Conservation (phyloP, 2,113 vertebrate genomes). For the Dinomys branickii region DNA sequence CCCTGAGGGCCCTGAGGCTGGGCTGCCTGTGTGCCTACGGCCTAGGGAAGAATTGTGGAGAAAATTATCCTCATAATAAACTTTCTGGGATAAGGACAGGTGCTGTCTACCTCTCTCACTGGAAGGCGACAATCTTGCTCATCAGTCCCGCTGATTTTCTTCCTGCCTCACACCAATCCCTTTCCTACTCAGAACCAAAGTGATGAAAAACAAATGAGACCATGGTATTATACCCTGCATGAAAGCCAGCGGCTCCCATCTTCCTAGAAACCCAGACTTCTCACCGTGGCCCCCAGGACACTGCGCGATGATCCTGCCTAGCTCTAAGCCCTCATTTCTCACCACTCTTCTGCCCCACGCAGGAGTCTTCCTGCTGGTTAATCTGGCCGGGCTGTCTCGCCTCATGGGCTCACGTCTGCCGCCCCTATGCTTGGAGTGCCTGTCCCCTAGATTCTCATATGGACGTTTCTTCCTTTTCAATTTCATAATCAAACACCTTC, state of each 20-base stretch:
- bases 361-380: neutral
- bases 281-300: neutral
- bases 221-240: neutral
- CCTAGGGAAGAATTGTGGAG: neutral
- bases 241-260: neutral
- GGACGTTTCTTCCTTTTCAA: neutral
- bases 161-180: neutral
- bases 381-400: neutral
- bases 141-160: neutral
- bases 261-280: neutral
- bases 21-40: neutral
- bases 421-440: neutral
- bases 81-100: neutral
- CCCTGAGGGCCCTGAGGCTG: neutral
- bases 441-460: neutral
- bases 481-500: neutral
- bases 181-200: neutral
- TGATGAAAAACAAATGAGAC: neutral
- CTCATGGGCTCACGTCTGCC: neutral
- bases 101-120: neutral
- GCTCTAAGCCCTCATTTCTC: neutral
- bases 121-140: neutral
- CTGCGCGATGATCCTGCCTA: neutral
- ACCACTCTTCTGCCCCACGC: neutral
- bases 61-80: neutral